Conservation (phyloP, 2,113 vertebrate species). For the Sceloporus undulatus region DNA sequence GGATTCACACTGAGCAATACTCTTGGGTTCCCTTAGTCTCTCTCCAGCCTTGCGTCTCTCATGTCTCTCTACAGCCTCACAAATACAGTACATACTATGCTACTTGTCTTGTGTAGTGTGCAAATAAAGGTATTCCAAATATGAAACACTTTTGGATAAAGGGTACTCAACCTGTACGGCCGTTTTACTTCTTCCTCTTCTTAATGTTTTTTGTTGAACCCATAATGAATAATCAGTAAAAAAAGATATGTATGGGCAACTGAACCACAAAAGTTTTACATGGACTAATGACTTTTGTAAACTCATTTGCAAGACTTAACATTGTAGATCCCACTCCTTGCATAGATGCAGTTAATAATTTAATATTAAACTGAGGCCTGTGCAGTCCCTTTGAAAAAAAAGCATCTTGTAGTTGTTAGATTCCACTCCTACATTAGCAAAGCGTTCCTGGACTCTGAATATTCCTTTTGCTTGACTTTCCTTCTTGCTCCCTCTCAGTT, state of each 20-base stretch:
- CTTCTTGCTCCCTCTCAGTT: neutral
- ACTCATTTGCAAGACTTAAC: neutral
- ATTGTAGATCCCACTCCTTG: neutral
- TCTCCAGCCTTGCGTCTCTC: no score
- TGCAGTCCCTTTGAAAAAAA: neutral
- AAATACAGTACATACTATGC: no score
- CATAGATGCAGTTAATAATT: slow-evolving; percentile 11
- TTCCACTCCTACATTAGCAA: neutral
- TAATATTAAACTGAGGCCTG: neutral
- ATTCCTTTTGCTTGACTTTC: slow-evolving; percentile 38
- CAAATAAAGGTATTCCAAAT: slow-evolving; percentile 52
- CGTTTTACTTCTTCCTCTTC: neutral
- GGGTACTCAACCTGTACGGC: neutral
- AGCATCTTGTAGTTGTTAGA: neutral
- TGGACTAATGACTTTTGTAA: neutral
- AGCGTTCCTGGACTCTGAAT: fast-evolving
- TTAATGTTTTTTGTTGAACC: neutral
- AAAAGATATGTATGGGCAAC: neutral
- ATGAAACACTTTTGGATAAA: slow-evolving; percentile 48
- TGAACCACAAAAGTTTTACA: neutral
- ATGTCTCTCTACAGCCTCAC: no score
- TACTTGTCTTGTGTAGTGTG: no score
- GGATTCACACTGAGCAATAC: no score
- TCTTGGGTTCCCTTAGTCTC: no score
- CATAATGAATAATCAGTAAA: neutral